Evolutionary conservation across 2,888 invertebrate genomes (phyloP).

Genomic region (Metopia argyrocephala): DNA sequence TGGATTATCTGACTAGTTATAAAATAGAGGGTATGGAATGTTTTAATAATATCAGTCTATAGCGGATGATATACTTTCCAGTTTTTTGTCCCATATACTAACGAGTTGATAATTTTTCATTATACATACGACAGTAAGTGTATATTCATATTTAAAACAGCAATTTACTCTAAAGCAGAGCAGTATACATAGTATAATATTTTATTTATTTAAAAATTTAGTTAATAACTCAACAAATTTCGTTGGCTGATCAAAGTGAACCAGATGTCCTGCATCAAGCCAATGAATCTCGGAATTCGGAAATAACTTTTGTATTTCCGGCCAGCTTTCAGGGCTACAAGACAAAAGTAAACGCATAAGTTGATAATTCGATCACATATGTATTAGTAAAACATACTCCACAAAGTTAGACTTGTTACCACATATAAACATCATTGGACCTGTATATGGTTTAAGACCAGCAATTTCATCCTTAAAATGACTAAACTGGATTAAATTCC

Average conservation of each 20-base stretch:
- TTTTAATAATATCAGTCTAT: too few relatives aligned
- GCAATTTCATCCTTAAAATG: constrained; percentile 62
- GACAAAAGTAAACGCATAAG: background rate
- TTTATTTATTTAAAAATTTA: constrained; percentile 75
- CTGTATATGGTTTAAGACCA: constrained; percentile 49
- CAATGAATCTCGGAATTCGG: constrained; percentile 80
- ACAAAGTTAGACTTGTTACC: constrained; percentile 91
- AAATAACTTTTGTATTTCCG: constrained; percentile 82
- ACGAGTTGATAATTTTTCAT: too few relatives aligned
- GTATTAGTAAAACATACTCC: constrained; percentile 80
- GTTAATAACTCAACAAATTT: constrained; percentile 78
- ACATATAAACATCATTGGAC: constrained; percentile 86
- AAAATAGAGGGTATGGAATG: too few relatives aligned
- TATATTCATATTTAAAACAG: too few relatives aligned
- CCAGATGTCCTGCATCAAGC: constrained; percentile 92
- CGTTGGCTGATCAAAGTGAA: constrained; percentile 92
- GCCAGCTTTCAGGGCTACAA: constrained; percentile 80
- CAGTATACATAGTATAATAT: background rate
- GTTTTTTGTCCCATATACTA: too few relatives aligned
- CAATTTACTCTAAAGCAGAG: too few relatives aligned
- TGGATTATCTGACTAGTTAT: too few relatives aligned
- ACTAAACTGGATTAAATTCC: constrained; percentile 80
- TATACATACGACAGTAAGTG: too few relatives aligned
- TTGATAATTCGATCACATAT: background rate
- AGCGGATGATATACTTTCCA: too few relatives aligned